Evolutionary conservation across 2,888 invertebrate genomes (phyloP), one percentile per base, ranked within the genome.

Genomic region (Hyalella azteca): DNA sequence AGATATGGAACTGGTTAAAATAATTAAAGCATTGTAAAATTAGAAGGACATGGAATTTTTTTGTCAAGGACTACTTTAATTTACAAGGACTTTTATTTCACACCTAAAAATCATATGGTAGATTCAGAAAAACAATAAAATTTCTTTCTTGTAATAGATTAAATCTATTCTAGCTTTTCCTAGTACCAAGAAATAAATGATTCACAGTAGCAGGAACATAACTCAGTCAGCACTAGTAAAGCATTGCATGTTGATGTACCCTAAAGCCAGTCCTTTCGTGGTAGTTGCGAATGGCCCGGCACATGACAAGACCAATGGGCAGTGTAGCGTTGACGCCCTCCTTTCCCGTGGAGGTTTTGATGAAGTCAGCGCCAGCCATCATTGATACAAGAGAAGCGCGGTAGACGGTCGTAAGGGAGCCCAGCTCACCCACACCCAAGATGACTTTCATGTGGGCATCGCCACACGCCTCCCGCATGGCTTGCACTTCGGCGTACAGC

Each of bases 321-420:
- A 98, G 88, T 0, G 95, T 98, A 0, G 99, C 98, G 90, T 99
- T 99, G 0, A 96, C 92, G 0, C 91, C 88, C 88, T 99, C 99
- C 89, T 99, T 99, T 9, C 91, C 98, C 0, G 98, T 99, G 0
- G 98, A 98, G 3, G 98, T 98, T 89, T 99, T 99, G 83, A 99
- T 98, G 87, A 99, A 99, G 89, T 99, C 95, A 4, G 97, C 93
- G 19, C 98, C 98, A 80, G 97, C 97, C 91, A 94, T 91, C 95
- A 98, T 97, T 32, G 95, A 94, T 60, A 95, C 91, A 90, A 96
- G 91, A 29, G 96, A 93, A 0, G 94, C 93, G 85, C 92, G 93
- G 88, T 97, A 96, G 2, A 98, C 93, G 89, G 96, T 96, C 85
- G 91, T 91, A 88, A 95, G 91, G 78, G 92, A 91, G 13, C 93